phyloP scores from a whole-genome alignment of 2,888 invertebrate genomes.

The Pachymerium ferrugineum region DNA sequence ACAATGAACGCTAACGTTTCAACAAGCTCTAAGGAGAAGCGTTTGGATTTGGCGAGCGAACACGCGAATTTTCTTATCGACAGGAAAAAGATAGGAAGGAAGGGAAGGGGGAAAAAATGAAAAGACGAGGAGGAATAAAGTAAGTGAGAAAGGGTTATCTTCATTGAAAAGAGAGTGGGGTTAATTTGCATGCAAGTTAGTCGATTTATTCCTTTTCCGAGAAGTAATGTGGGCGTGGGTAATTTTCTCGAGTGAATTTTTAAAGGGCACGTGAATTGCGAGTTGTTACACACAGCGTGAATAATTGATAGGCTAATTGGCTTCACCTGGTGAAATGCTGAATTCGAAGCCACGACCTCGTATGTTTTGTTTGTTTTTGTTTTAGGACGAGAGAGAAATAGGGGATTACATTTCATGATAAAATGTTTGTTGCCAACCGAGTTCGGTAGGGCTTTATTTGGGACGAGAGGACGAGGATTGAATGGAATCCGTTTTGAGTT shows the following conservation, averaged over 20 bases:
- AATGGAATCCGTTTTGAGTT: conserved; percentile 15
- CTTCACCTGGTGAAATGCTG: too few species aligned
- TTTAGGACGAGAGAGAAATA: not conserved
- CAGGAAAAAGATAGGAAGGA: not conserved
- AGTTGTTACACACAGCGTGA: too few species aligned
- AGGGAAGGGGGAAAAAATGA: not conserved
- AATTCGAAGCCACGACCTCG: too few species aligned
- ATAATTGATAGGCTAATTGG: too few species aligned
- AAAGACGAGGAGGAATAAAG: not conserved
- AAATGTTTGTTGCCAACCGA: conserved; percentile 6
- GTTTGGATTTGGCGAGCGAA: not conserved
- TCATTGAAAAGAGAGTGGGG: not conserved
- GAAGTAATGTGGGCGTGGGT: conserved; percentile 4
- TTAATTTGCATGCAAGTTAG: conserved; percentile 15
- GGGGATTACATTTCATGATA: not conserved
- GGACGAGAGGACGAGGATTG: conserved; percentile 7
- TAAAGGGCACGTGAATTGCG: conserved; percentile 2
- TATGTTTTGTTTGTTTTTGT: not conserved
- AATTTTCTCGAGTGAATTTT: conserved; percentile 10
- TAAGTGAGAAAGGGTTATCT: not conserved
- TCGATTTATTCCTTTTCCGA: not conserved
- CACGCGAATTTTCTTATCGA: conserved; percentile 15
- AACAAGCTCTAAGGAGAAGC: not conserved
- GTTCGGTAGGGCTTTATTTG: not conserved
- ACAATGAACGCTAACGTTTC: not conserved